Base-by-base conservation (phyloP, 2,888 invertebrate genomes). In the Gymnoscelis rufifasciata region DNA sequence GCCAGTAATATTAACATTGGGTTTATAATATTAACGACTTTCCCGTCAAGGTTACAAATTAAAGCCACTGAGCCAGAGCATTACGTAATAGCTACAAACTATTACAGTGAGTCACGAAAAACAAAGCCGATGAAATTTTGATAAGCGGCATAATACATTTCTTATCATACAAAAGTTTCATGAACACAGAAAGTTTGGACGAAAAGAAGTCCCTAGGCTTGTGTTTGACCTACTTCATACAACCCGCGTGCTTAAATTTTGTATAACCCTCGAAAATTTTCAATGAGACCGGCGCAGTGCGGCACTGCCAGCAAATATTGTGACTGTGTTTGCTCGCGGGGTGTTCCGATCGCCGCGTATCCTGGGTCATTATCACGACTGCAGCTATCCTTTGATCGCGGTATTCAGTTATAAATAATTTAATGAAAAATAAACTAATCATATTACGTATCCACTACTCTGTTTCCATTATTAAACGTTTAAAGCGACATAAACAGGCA, bases 221-320 rank as follows among this genome's bases (percentile, higher is more conserved):
- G 52, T 49, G 44, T 57, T 51, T 57, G 60, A 59, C 60, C 60
- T 52, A 57, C 52, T 53, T 59, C 50, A 54, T 51, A 57, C 54
- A 49, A 40, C 46, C 51, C 51, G 40, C 45, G 46, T 51, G 47
- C 56, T 56, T 57, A 60, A 59, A 60, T 60, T 59, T 60, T 59
- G 56, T 54, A 60, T 65, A 64, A 66, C 58, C 62, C 62, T 60
- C 65, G 66, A 68, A 68, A 70, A 64, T 66, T 64, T 62, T 70
- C 59, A 62, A 61, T 66, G 62, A 63, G 63, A 59, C 47, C 47
- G 59, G 70, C 70, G 70, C 70, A 70, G 51, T 70, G 70, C 70
- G 68, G 64, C 58, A 69, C 54, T 52, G 24, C 53, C 47, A 29
- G 55, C 65, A 65, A 71, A 70, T 68, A 68, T 64, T 67, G 68